phyloP scores from a whole-genome alignment of 1,140 invertebrate species.

The Drosophila kanapiae region DNA sequence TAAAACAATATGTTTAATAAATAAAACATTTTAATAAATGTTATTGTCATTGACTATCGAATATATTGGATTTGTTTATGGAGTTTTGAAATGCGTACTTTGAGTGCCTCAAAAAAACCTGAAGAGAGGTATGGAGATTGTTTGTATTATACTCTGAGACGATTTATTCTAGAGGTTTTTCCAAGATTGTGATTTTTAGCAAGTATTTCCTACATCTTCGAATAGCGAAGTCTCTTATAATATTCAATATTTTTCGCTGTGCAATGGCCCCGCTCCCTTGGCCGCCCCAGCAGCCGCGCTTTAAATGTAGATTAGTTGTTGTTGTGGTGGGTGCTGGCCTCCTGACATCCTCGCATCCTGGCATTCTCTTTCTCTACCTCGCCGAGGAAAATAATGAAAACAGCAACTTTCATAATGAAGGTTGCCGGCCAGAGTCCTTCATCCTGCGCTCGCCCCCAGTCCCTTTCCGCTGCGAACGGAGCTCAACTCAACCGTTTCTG shows the following conservation, averaged over 20 bases:
- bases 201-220: background rate
- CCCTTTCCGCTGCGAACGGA: slow-evolving; percentile 18
- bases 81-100: too few relatives aligned
- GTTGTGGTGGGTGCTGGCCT: slow-evolving; percentile 49
- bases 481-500: slow-evolving; percentile 48
- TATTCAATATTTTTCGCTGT: background rate
- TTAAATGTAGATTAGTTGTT: slow-evolving; percentile 84
- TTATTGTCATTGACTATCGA: background rate
- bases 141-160: too few relatives aligned
- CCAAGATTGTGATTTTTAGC: accelerated
- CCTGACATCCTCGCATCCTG: slow-evolving; percentile 22
- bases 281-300: slow-evolving; percentile 22
- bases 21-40: background rate
- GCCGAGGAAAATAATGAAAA: slow-evolving; percentile 82
- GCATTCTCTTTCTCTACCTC: slow-evolving; percentile 20
- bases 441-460: slow-evolving; percentile 16
- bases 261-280: background rate
- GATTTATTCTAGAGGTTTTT: background rate
- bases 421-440: slow-evolving; percentile 38
- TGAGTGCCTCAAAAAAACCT: too few relatives aligned
- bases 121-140: too few relatives aligned
- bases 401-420: slow-evolving; percentile 83
- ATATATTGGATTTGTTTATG: background rate
- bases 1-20: background rate
- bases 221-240: background rate